These are phyloP conservation scores for Podocnemis expansa DNA, from an alignment of 2,113 vertebrate genomes.

Conservation along the genomic window DNA sequence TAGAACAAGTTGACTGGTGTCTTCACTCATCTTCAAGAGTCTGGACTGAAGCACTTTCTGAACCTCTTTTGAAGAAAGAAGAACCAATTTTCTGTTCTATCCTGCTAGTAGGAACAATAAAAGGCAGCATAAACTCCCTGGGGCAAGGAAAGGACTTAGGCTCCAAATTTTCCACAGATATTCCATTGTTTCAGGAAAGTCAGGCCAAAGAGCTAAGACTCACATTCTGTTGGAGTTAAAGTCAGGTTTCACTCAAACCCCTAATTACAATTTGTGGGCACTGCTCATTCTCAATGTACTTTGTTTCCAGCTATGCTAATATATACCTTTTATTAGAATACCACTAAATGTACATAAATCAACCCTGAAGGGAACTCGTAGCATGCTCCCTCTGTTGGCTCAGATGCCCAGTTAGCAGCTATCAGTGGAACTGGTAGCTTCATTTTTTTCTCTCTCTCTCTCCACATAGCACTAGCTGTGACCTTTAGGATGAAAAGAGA, in stretches of 20 bases:
- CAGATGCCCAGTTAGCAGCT: not conserved
- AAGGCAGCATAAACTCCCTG: fast-evolving
- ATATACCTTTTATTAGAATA: not conserved
- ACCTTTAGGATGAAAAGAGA: fast-evolving
- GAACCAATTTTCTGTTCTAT: fast-evolving
- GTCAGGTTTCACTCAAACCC: not conserved
- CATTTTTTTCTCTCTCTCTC: not conserved
- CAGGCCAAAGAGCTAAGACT: fast-evolving
- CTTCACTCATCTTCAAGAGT: fast-evolving
- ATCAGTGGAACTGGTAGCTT: fast-evolving
- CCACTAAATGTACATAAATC: not conserved
- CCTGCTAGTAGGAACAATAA: fast-evolving
- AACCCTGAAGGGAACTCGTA: not conserved
- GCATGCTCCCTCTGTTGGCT: fast-evolving
- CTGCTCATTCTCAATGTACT: fast-evolving
- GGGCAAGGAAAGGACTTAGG: fast-evolving
- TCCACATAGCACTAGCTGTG: fast-evolving
- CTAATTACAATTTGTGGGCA: fast-evolving
- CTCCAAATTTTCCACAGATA: not conserved
- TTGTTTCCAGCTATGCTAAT: fast-evolving
- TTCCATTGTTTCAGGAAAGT: not conserved
- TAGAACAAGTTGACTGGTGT: fast-evolving
- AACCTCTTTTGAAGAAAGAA: fast-evolving
- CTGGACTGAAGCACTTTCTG: too few relatives aligned
- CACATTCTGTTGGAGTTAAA: fast-evolving